A percentile compares a stretch with the other conserved stretches of the same genome.
Evolutionary conservation across 2,888 invertebrate genomes (phyloP).

Genomic region (Acleris laterana): DNA sequence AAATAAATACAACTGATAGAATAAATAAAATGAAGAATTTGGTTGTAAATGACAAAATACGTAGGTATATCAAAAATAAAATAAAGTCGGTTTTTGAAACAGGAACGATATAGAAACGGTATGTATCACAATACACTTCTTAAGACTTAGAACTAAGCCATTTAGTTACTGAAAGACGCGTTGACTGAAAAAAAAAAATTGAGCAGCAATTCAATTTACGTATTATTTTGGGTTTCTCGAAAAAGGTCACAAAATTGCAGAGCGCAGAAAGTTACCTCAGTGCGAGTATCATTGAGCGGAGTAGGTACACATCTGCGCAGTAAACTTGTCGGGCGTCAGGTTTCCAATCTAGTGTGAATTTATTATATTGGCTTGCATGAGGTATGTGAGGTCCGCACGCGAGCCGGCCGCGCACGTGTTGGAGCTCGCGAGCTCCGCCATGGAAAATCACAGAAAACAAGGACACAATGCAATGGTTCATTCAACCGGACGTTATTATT

Average conservation of each 20-base stretch:
- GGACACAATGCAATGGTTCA: slow-evolving; percentile 83
- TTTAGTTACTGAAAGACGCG: too few relatives aligned
- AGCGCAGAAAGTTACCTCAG: slow-evolving; percentile 26
- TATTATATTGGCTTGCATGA: slow-evolving; percentile 61
- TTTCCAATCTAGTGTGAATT: slow-evolving; percentile 56
- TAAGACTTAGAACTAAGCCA: too few relatives aligned
- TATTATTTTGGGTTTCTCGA: too few relatives aligned
- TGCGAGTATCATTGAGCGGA: not conserved
- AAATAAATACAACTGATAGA: too few relatives aligned
- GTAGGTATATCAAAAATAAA: too few relatives aligned
- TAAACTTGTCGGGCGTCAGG: slow-evolving; percentile 48
- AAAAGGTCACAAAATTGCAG: not conserved
- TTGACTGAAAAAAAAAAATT: too few relatives aligned
- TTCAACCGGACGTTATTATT: slow-evolving; percentile 83
- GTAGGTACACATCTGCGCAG: slow-evolving; percentile 54
- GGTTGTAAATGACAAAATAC: too few relatives aligned
- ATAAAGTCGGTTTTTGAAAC: too few relatives aligned
- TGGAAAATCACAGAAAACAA: slow-evolving; percentile 84
- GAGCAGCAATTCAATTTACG: too few relatives aligned
- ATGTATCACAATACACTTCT: too few relatives aligned
- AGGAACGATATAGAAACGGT: too few relatives aligned
- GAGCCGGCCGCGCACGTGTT: slow-evolving; percentile 64
- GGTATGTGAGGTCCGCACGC: slow-evolving; percentile 58
- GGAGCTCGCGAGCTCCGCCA: slow-evolving; percentile 45
- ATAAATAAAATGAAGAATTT: too few relatives aligned